Conservation (phyloP, 1,140 invertebrate genomes). For the Megathymus violae region DNA sequence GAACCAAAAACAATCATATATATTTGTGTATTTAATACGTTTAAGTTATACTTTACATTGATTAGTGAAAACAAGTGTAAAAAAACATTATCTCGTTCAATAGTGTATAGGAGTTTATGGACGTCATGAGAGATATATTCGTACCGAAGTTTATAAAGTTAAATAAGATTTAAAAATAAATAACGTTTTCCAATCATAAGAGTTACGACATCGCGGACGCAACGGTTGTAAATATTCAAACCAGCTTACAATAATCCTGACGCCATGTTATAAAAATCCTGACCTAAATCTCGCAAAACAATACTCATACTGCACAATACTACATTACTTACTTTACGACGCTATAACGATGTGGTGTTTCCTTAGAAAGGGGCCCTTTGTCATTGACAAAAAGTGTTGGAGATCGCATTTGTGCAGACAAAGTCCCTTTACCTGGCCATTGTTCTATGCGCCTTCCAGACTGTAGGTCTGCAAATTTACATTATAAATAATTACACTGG, state of each 20-base stretch:
- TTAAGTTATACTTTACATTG: too few relatives aligned
- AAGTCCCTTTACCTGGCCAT: conserved; percentile 73
- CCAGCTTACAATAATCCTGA: conserved; percentile 59
- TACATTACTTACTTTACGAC: conserved; percentile 79
- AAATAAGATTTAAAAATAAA: neutral
- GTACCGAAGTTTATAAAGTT: neutral
- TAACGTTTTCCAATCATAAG: neutral
- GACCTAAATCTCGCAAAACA: conserved; percentile 80
- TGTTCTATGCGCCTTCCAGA: conserved; percentile 73
- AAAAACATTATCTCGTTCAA: too few relatives aligned
- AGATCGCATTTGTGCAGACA: conserved; percentile 75
- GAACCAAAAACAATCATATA: too few relatives aligned
- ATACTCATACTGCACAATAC: conserved; percentile 75
- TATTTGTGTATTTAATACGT: too few relatives aligned
- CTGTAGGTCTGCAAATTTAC: conserved; percentile 68
- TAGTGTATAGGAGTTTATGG: too few relatives aligned
- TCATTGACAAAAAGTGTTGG: conserved; percentile 78
- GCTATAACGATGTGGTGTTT: conserved; percentile 82
- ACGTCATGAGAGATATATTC: too few relatives aligned
- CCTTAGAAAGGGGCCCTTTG: conserved; percentile 79
- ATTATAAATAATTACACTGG: conserved; percentile 79
- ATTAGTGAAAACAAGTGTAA: too few relatives aligned
- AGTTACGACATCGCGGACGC: conserved; percentile 29
- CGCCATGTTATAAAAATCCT: conserved; percentile 77
- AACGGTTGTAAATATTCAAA: conserved; percentile 57